phyloP scores from a whole-genome alignment of 2,888 invertebrate species.

The Caenorhabditis sulstoni region DNA sequence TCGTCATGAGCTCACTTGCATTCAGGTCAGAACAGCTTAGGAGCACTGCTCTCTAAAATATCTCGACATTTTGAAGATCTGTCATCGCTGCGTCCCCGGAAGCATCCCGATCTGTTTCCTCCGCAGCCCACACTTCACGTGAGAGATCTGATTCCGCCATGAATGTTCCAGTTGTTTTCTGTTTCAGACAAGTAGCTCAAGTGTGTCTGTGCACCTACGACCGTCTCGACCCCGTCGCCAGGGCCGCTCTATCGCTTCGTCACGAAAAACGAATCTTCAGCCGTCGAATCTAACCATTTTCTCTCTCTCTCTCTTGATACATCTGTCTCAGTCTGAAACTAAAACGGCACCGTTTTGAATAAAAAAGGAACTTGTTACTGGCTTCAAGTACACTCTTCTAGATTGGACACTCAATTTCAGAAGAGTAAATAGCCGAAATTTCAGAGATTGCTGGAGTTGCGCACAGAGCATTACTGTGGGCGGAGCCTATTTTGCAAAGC shows the following conservation, averaged over 20 bases:
- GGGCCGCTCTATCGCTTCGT: slow-evolving; percentile 53
- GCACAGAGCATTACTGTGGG: no score
- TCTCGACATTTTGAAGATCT: no score
- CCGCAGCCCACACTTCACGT: slow-evolving; percentile 36
- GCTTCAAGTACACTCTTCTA: background rate
- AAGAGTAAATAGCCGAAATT: no score
- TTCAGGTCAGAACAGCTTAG: slow-evolving; percentile 19
- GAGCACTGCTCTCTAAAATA: no score
- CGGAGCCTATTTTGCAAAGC: no score
- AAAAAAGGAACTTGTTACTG: background rate
- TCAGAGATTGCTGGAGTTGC: no score
- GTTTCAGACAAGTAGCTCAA: slow-evolving; percentile 48
- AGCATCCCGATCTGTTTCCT: slow-evolving; percentile 51
- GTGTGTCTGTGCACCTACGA: slow-evolving; percentile 56
- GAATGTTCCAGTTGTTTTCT: background rate
- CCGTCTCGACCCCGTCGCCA: slow-evolving; percentile 26
- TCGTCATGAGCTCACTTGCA: slow-evolving; percentile 20
- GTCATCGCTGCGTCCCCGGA: slow-evolving; percentile 47
- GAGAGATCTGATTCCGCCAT: background rate
- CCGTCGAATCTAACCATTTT: slow-evolving; percentile 12
- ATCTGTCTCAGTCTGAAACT: no score
- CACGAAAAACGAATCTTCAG: slow-evolving; percentile 58
- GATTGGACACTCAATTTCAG: background rate
- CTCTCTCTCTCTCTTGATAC: no score
- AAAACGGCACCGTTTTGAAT: background rate